Evolutionary conservation across 1,140 invertebrate species (phyloP).

Genomic region (Caenorhabditis latens): DNA sequence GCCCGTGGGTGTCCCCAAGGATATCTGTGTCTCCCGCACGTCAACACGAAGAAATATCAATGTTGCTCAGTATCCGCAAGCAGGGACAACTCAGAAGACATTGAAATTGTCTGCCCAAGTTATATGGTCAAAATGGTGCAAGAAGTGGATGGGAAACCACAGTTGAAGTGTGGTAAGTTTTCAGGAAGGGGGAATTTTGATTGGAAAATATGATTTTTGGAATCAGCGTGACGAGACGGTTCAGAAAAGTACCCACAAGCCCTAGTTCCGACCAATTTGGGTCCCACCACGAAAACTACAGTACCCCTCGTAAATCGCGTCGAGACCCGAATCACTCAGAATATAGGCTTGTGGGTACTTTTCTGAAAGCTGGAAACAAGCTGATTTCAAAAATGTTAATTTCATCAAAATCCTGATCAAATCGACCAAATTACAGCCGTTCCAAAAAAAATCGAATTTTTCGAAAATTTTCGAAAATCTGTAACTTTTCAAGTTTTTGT

Average conservation of each 20-base stretch:
- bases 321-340: too few species aligned
- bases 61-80: slow-evolving; percentile 21
- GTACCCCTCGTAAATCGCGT: too few species aligned
- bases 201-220: background rate
- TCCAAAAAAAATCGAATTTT: too few species aligned
- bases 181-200: background rate
- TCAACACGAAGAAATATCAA: slow-evolving; percentile 46
- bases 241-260: background rate
- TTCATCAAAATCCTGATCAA: too few species aligned
- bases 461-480: too few species aligned
- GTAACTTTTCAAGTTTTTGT: too few species aligned
- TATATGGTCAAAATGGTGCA: slow-evolving; percentile 28
- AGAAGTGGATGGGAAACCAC: slow-evolving; percentile 17
- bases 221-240: background rate
- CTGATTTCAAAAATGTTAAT: too few species aligned
- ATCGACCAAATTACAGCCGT: too few species aligned
- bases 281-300: too few species aligned
- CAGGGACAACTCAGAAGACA: background rate
- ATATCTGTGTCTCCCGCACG: slow-evolving; percentile 60
- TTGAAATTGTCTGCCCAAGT: slow-evolving; percentile 4
- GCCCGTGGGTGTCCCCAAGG: slow-evolving; percentile 56
- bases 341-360: too few species aligned
- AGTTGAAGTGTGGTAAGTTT: slow-evolving; percentile 25
- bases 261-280: background rate
- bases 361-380: too few species aligned